Conservation (phyloP, 2,888 invertebrate genomes). For the Melanargia galathea region DNA sequence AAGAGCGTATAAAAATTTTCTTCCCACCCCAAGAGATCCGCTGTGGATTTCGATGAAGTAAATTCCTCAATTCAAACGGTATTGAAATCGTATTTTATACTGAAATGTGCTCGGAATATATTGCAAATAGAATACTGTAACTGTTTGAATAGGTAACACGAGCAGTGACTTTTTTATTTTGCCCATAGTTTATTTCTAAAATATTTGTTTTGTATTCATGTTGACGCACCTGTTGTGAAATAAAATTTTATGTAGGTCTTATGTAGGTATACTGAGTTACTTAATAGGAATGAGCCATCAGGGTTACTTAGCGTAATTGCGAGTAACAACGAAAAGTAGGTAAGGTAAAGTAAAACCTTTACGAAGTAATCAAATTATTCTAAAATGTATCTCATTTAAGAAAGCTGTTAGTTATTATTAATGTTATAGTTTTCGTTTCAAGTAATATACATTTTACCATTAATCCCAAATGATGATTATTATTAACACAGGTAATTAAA, state of each 20-base stretch:
- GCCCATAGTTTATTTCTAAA: neutral
- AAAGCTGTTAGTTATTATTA: neutral
- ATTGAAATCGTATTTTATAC: slow-evolving; percentile 47
- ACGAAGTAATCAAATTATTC: too few species aligned
- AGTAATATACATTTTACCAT: too few species aligned
- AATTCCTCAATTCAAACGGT: slow-evolving; percentile 47
- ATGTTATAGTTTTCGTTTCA: too few species aligned
- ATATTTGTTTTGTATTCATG: slow-evolving; percentile 14
- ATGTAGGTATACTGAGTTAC: too few species aligned
- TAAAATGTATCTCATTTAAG: too few species aligned
- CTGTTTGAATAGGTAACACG: slow-evolving; percentile 32
- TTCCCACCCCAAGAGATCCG: slow-evolving; percentile 40
- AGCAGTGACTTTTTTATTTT: slow-evolving; percentile 27
- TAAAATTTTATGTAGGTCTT: neutral
- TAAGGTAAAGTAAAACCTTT: too few species aligned
- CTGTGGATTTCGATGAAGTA: slow-evolving; percentile 45
- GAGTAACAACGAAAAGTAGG: too few species aligned
- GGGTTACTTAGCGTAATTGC: too few species aligned
- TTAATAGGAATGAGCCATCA: too few species aligned
- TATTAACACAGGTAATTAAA: slow-evolving; percentile 7
- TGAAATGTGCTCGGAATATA: slow-evolving; percentile 44
- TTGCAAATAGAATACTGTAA: slow-evolving; percentile 41
- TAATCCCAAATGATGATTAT: slow-evolving; percentile 4
- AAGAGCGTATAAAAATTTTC: slow-evolving; percentile 41
- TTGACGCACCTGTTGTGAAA: too few species aligned